These are phyloP conservation scores for Agrotis clavis DNA, from an alignment of 2,888 invertebrate species.

Conservation along the genomic window DNA sequence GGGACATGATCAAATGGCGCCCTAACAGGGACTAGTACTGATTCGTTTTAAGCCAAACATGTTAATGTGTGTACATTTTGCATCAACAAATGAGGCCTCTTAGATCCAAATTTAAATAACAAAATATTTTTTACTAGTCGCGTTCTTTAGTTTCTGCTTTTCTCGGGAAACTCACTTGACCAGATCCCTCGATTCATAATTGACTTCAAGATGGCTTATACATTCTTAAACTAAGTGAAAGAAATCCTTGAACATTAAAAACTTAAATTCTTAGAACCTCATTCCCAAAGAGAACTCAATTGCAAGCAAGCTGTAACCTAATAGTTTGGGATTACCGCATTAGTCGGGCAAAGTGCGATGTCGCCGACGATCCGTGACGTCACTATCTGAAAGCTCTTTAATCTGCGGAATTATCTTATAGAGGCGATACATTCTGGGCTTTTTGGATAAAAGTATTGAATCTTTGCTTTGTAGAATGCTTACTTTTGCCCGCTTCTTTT, in stretches of 20 bases:
- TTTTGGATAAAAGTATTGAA: not conserved
- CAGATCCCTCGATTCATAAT: no score
- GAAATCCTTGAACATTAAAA: not conserved
- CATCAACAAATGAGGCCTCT: no score
- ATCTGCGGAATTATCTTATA: slow-evolving; percentile 51
- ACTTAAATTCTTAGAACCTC: not conserved
- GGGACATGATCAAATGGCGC: no score
- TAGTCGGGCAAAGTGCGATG: slow-evolving; percentile 42
- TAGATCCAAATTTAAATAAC: no score
- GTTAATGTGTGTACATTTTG: no score
- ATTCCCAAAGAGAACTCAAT: not conserved
- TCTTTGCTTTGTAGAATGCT: not conserved
- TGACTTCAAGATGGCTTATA: no score
- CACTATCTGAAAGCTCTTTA: slow-evolving; percentile 30
- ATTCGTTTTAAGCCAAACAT: no score
- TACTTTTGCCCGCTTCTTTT: not conserved
- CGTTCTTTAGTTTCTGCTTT: no score
- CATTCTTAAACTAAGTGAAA: not conserved
- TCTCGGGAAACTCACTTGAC: no score
- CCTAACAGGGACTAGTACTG: no score
- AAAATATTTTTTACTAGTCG: no score
- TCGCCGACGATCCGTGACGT: slow-evolving; percentile 11
- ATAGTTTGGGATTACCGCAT: slow-evolving; percentile 39
- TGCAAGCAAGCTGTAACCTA: slow-evolving; percentile 2
- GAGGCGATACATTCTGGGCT: slow-evolving; percentile 18